Evolutionary conservation across 1,140 invertebrate genomes (phyloP).

Genomic region (Rhagoletis pomonella): DNA sequence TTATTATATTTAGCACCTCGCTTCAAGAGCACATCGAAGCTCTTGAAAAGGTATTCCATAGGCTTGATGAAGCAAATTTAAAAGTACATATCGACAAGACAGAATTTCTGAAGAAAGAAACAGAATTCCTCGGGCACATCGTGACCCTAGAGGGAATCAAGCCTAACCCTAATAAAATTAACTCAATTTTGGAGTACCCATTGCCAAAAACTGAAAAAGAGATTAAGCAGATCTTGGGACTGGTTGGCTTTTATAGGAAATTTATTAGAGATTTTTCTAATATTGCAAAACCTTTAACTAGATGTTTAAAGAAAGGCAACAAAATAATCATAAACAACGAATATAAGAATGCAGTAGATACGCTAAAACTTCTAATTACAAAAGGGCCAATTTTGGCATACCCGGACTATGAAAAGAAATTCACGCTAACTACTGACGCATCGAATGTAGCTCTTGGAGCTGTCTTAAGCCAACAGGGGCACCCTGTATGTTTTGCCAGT

Average conservation of each 20-base stretch:
- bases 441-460: background rate
- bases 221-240: no score
- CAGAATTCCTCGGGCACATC: background rate
- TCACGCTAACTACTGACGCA: background rate
- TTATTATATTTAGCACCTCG: constrained; percentile 7
- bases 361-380: constrained; percentile 3
- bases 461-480: constrained; percentile 10
- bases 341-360: background rate
- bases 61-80: background rate
- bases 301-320: background rate
- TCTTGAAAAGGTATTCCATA: background rate
- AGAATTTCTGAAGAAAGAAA: background rate
- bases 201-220: background rate
- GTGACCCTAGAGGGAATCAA: constrained; percentile 4
- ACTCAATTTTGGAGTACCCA: background rate
- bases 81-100: constrained; percentile 2
- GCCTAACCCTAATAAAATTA: constrained; percentile 2
- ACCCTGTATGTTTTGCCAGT: background rate
- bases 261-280: constrained; percentile 24
- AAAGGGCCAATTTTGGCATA: constrained; percentile 6
- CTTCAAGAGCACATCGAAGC: constrained; percentile 16
- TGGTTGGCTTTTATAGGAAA: no score
- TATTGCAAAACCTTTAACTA: background rate
- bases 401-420: background rate
- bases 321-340: background rate